These are phyloP conservation scores for Enteromius radiatus DNA, from an alignment of 2,797 vertebrate species.

Conservation along the genomic window DNA sequence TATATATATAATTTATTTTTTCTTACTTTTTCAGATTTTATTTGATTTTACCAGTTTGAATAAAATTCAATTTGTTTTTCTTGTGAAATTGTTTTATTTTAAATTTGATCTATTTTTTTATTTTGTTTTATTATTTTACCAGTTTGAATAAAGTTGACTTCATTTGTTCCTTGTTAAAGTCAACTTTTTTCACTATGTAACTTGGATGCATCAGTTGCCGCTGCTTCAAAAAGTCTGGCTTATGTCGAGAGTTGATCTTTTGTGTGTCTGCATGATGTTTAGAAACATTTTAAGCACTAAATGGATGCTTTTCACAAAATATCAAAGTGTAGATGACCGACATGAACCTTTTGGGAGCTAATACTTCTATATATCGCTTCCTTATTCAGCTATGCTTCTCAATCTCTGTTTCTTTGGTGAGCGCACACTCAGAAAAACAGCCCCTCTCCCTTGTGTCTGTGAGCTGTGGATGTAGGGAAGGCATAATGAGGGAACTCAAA, in stretches of 20 bases:
- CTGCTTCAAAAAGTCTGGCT: not conserved
- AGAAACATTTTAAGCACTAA: slow-evolving; percentile 51
- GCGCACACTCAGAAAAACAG: not conserved
- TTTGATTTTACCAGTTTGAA: too few relatives aligned
- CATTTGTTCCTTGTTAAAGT: not conserved
- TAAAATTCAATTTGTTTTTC: too few relatives aligned
- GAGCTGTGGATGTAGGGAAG: slow-evolving; percentile 34
- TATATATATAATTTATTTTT: too few relatives aligned
- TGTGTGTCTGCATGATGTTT: slow-evolving; percentile 14
- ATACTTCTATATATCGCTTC: slow-evolving; percentile 7
- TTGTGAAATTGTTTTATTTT: too few relatives aligned
- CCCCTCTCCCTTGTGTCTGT: slow-evolving; percentile 7
- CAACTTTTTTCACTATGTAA: not conserved
- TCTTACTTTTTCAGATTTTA: too few relatives aligned
- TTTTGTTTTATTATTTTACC: too few relatives aligned
- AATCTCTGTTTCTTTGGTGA: slow-evolving; percentile 60
- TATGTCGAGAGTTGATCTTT: not conserved
- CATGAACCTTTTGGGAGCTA: slow-evolving; percentile 51
- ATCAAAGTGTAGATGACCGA: slow-evolving; percentile 35
- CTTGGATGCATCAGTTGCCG: not conserved
- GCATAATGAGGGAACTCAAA: slow-evolving; percentile 58
- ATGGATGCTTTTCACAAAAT: slow-evolving; percentile 47
- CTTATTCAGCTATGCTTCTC: slow-evolving; percentile 12
- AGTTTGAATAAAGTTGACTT: too few relatives aligned
- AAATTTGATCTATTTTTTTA: too few relatives aligned